These are phyloP conservation scores for Pao palembangensis DNA, from an alignment of 2,113 vertebrate genomes.

Conservation along the genomic window DNA sequence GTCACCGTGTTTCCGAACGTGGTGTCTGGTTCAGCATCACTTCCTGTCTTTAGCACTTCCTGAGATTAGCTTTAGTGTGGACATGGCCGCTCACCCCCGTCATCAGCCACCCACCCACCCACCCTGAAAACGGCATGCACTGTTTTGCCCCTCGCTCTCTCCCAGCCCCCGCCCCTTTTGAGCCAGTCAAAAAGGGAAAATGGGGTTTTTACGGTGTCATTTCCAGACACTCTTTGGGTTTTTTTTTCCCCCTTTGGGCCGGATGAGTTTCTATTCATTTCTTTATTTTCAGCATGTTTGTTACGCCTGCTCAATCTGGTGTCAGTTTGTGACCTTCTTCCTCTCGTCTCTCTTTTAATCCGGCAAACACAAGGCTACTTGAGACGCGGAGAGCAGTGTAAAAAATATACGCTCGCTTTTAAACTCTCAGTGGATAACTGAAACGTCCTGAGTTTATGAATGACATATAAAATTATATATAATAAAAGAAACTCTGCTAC, in stretches of 20 bases:
- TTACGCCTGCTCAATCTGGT: slow-evolving; percentile 79
- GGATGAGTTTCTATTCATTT: slow-evolving; percentile 41
- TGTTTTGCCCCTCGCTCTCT: slow-evolving; percentile 58
- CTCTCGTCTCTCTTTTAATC: slow-evolving; percentile 66
- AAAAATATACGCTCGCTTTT: slow-evolving; percentile 72
- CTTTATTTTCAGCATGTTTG: slow-evolving; percentile 76
- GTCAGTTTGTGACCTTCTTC: slow-evolving; percentile 71
- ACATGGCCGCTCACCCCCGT: slow-evolving; percentile 15
- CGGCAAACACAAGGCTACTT: slow-evolving; percentile 68
- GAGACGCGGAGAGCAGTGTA: slow-evolving; percentile 72
- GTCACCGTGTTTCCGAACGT: no score
- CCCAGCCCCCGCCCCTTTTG: slow-evolving; percentile 35
- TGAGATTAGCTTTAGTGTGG: slow-evolving; percentile 3
- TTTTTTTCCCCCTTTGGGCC: slow-evolving; percentile 37
- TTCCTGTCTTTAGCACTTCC: not conserved
- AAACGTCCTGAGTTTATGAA: slow-evolving; percentile 74
- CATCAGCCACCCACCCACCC: slow-evolving; percentile 34
- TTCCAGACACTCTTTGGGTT: slow-evolving; percentile 50
- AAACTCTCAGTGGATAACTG: slow-evolving; percentile 70
- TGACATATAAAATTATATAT: slow-evolving; percentile 47
- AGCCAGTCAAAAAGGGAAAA: slow-evolving; percentile 45
- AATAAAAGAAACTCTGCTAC: slow-evolving; percentile 72
- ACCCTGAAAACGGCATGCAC: slow-evolving; percentile 72
- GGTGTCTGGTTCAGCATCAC: not conserved
- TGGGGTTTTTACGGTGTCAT: slow-evolving; percentile 59